Percentiles rank a stretch among this genome's conserved stretches.
phyloP scores from a whole-genome alignment of 2,888 invertebrate genomes.

The Meteorus colon region DNA sequence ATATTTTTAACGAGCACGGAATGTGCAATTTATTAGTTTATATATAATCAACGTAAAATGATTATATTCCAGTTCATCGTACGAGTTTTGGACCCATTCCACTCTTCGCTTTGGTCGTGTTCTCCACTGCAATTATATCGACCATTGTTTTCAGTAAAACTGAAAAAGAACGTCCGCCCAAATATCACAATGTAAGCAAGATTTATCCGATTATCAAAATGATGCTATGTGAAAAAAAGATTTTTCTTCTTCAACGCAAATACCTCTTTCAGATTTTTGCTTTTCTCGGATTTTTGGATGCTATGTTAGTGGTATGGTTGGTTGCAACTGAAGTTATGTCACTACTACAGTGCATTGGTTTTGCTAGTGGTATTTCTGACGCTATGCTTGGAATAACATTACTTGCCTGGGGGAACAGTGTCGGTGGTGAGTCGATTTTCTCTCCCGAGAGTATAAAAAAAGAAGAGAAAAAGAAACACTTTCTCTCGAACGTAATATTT shows the following conservation, averaged over 20 bases:
- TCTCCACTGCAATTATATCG: conserved; percentile 54
- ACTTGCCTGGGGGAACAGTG: conserved; percentile 80
- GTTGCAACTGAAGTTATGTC: conserved; percentile 79
- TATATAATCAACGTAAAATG: not conserved
- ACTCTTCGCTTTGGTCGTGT: conserved; percentile 54
- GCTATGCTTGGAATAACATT: conserved; percentile 79
- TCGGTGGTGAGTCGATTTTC: conserved; percentile 72
- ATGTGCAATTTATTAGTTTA: not conserved
- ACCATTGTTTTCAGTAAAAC: conserved; percentile 62
- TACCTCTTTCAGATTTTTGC: conserved; percentile 71
- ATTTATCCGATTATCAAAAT: not conserved
- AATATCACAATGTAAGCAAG: conserved; percentile 67
- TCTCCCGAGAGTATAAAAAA: not conserved
- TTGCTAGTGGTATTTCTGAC: conserved; percentile 76
- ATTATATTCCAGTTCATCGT: conserved; percentile 58
- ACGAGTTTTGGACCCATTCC: conserved; percentile 59
- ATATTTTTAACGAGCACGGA: conserved; percentile 17
- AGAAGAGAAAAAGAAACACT: not conserved
- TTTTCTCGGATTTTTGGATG: conserved; percentile 76
- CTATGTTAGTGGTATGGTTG: conserved; percentile 78
- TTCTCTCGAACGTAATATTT: not conserved
- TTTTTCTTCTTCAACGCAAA: conserved; percentile 3
- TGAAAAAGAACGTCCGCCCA: conserved; percentile 58
- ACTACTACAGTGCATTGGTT: conserved; percentile 76
- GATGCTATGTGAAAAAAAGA: not conserved